Evolutionary conservation across 1,140 invertebrate genomes (phyloP).

Genomic region (Dreissena rostriformis): DNA sequence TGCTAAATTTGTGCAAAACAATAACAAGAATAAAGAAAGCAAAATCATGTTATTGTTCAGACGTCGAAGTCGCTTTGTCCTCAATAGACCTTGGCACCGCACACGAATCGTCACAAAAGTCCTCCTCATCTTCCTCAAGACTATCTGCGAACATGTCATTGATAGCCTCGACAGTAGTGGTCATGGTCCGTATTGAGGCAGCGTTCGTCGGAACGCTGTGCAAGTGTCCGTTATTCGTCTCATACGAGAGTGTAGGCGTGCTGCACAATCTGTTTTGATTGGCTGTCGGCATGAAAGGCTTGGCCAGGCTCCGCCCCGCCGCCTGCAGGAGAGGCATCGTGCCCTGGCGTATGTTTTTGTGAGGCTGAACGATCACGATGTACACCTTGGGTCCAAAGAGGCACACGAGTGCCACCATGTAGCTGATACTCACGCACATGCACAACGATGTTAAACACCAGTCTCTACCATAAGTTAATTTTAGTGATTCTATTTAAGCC

Average conservation of each 20-base stretch:
- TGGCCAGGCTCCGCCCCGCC: constrained; percentile 46
- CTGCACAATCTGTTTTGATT: constrained; percentile 56
- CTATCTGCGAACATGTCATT: constrained; percentile 68
- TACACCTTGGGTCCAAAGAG: constrained; percentile 92
- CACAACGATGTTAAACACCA: constrained; percentile 90
- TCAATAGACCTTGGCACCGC: constrained; percentile 47
- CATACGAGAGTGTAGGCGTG: constrained; percentile 39
- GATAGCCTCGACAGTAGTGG: constrained; percentile 56
- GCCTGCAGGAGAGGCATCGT: constrained; percentile 60
- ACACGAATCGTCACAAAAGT: constrained; percentile 51
- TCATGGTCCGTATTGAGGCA: constrained; percentile 49
- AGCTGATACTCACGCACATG: constrained; percentile 90
- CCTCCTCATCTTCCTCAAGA: constrained; percentile 62
- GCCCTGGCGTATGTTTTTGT: constrained; percentile 86
- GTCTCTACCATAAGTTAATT: too few species aligned
- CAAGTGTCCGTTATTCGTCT: constrained; percentile 40
- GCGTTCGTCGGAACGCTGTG: constrained; percentile 32
- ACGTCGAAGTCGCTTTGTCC: constrained; percentile 57
- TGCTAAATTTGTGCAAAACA: too few species aligned
- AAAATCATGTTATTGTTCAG: constrained; percentile 38
- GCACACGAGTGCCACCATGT: constrained; percentile 89
- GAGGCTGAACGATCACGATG: constrained; percentile 88
- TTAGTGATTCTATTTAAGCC: too few species aligned
- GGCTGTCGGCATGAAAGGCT: constrained; percentile 48
- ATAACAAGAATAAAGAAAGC: too few species aligned